Base-by-base conservation (phyloP, 2,113 vertebrate genomes). In the Albula glossodonta region DNA sequence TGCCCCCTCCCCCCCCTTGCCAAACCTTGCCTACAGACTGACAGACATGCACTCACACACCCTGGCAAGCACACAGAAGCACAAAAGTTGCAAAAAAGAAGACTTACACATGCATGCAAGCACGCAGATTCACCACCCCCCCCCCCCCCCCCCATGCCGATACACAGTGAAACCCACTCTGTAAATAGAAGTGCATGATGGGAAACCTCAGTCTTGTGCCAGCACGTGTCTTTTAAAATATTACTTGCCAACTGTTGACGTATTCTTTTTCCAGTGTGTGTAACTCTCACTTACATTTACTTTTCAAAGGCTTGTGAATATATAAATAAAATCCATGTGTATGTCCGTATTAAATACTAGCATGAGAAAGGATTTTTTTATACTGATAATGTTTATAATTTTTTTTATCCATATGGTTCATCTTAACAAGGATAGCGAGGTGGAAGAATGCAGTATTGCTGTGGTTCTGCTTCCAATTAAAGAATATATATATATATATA, bases 381-480 rank as follows among this genome's bases (percentile, higher is more conserved):
- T 96, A 95, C 94, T 66, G n/a, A 93, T 90, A 90, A 94, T 92
- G 93, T 95, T 96, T 96, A 88, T 95, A 92, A 93, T 93, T 94
- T 89, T 90, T 91, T 95, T 94, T 95, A 92, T 93, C 87, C 91
- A 94, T 91, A 91, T 87, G 89, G 92, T 93, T 82, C 89, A 92
- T 93, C 91, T 92, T 91, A 90, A 92, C 85, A 87, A 93, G 89
- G 92, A 92, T 83, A 90, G 90, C 89, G 88, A 80, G 90, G 31
- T 41, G 89, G 91, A 80, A 86, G 90, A 94, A 90, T 94, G 93
- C 94, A 94, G 92, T 94, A 92, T 93, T 90, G 91, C 91, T 92
- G 89, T 92, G 91, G 93, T 57, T 92, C 93, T 93, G 95, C 93
- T 95, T 95, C 93, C 93, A 93, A 95, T 93, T 95, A 91, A 96